Percentiles rank a stretch among this genome's conserved stretches.
phyloP scores from a whole-genome alignment of 1,140 invertebrate genomes.

The Neodiprion virginianus region DNA sequence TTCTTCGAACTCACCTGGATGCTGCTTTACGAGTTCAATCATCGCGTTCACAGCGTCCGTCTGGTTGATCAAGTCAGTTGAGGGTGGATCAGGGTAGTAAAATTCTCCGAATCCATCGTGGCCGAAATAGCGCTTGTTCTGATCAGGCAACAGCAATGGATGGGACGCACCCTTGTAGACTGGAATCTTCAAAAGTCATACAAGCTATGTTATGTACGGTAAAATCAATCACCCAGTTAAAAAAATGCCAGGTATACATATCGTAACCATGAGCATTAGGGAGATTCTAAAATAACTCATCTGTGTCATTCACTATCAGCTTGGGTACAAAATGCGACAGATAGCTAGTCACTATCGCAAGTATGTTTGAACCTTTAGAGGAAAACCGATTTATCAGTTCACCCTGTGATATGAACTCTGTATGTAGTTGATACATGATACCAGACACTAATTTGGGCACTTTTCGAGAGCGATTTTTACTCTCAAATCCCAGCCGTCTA shows the following conservation, averaged over 20 bases:
- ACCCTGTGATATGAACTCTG: too few relatives aligned
- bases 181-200: constrained; percentile 52
- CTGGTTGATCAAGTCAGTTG: constrained; percentile 37
- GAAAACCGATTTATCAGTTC: too few relatives aligned
- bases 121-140: constrained; percentile 50
- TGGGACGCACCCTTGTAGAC: constrained; percentile 56
- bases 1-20: constrained; percentile 52
- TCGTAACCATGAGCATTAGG: too few relatives aligned
- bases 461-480: too few relatives aligned
- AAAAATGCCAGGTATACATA: background rate
- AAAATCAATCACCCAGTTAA: background rate
- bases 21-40: constrained; percentile 49
- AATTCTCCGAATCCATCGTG: constrained; percentile 65
- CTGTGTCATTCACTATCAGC: too few relatives aligned
- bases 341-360: too few relatives aligned
- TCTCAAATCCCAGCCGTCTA: too few relatives aligned
- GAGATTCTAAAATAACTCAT: too few relatives aligned
- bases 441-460: too few relatives aligned
- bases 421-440: too few relatives aligned
- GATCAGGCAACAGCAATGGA: constrained; percentile 47
- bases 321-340: too few relatives aligned
- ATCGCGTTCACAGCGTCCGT: constrained; percentile 56
- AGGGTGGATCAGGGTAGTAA: constrained; percentile 44
- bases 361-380: too few relatives aligned
- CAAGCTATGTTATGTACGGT: background rate